phyloP scores from a whole-genome alignment of 2,113 vertebrate genomes.

The Eudyptes chrysolophus region DNA sequence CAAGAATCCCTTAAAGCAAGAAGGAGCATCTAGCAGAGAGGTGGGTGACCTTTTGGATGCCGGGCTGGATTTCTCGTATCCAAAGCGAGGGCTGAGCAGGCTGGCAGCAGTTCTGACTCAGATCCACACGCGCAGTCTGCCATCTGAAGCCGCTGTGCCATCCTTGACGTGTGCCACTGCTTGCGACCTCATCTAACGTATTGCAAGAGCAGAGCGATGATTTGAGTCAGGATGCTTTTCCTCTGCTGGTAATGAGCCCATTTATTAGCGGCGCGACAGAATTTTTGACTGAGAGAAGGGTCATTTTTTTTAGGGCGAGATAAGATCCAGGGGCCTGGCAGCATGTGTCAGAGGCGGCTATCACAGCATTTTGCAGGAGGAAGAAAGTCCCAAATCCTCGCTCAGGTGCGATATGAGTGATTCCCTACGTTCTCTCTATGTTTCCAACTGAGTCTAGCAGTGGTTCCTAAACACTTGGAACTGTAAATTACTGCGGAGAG shows the following conservation, averaged over 20 bases:
- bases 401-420: background rate
- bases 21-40: background rate
- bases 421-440: background rate
- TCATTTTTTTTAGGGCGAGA: background rate
- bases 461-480: background rate
- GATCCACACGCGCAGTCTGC: background rate
- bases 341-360: background rate
- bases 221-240: background rate
- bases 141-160: background rate
- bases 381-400: background rate
- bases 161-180: background rate
- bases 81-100: background rate
- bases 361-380: background rate
- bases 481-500: background rate
- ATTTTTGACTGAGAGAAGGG: background rate
- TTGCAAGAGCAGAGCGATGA: background rate
- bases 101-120: background rate
- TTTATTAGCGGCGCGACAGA: background rate
- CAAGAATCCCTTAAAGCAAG: background rate
- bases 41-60: background rate
- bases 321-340: background rate
- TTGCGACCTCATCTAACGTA: background rate
- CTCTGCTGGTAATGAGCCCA: background rate
- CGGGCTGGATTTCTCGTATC: rapidly evolving
- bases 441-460: background rate